Evolutionary conservation across 2,113 vertebrate species (phyloP).

Genomic region (Calonectris borealis): DNA sequence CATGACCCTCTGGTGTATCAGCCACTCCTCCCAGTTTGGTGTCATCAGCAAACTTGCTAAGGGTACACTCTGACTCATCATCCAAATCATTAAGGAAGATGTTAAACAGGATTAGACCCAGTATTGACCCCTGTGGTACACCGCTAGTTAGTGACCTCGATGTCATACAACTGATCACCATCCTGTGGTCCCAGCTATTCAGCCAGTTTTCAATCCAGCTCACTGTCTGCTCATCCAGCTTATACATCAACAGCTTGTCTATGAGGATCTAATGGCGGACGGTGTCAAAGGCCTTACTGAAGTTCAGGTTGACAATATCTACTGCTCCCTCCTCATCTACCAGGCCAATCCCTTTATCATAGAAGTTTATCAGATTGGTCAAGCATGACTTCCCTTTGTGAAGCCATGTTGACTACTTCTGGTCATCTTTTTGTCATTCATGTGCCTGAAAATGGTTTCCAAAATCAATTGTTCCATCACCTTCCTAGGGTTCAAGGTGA

Average conservation of each 20-base stretch:
- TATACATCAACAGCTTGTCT: background rate
- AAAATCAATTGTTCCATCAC: background rate
- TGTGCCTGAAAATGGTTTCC: background rate
- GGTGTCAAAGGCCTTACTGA: background rate
- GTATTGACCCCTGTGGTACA: background rate
- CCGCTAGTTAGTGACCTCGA: background rate
- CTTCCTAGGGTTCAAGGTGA: background rate
- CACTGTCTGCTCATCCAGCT: background rate
- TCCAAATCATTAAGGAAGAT: background rate
- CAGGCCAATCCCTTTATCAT: background rate
- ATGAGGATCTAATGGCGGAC: background rate
- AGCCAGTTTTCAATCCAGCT: background rate
- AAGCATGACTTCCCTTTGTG: background rate
- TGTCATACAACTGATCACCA: background rate
- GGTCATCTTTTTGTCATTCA: background rate
- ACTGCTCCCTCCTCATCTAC: background rate
- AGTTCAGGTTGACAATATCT: background rate
- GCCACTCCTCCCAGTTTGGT: too few species aligned
- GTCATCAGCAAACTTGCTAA: background rate
- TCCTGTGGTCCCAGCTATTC: background rate
- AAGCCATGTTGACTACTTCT: background rate
- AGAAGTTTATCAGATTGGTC: background rate
- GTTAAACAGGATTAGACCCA: background rate
- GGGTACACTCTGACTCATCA: background rate
- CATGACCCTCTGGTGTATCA: background rate